Evolutionary conservation across 2,113 vertebrate genomes (phyloP).

Genomic region (Polyodon spathula): DNA sequence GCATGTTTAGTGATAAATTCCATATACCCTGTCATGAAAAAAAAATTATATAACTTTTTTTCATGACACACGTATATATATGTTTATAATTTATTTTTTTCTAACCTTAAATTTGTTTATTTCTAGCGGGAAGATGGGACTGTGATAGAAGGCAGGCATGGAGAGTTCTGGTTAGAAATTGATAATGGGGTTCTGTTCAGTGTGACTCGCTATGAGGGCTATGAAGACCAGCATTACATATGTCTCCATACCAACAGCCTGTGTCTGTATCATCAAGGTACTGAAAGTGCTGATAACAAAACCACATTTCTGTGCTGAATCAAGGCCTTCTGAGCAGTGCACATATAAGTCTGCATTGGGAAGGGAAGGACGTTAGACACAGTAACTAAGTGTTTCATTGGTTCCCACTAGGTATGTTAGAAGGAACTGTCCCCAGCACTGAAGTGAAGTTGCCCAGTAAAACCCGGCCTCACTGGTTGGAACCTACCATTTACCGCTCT

Average conservation of each 20-base stretch:
- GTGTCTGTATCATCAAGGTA: conserved; percentile 91
- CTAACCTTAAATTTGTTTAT: background rate
- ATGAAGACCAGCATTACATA: conserved; percentile 86
- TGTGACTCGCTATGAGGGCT: conserved; percentile 84
- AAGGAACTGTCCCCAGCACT: conserved; percentile 54
- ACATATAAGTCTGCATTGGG: conserved; percentile 2
- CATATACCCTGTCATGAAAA: no score
- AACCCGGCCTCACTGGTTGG: conserved; percentile 82
- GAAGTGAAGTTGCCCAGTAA: conserved; percentile 74
- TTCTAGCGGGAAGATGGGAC: conserved; percentile 66
- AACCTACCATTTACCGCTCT: conserved; percentile 80
- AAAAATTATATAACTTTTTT: no score
- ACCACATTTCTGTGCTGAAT: background rate
- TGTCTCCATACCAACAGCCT: conserved; percentile 80
- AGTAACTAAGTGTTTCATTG: background rate
- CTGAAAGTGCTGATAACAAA: background rate
- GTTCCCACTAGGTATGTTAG: conserved; percentile 60
- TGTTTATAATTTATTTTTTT: no score
- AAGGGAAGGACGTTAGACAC: no score
- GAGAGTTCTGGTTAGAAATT: conserved; percentile 91
- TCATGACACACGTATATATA: no score
- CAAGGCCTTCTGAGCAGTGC: background rate
- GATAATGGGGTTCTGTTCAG: conserved; percentile 76
- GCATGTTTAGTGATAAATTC: no score
- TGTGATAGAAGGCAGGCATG: conserved; percentile 69